Evolutionary conservation across 2,888 invertebrate species (phyloP).

Genomic region (Tachina lurida): DNA sequence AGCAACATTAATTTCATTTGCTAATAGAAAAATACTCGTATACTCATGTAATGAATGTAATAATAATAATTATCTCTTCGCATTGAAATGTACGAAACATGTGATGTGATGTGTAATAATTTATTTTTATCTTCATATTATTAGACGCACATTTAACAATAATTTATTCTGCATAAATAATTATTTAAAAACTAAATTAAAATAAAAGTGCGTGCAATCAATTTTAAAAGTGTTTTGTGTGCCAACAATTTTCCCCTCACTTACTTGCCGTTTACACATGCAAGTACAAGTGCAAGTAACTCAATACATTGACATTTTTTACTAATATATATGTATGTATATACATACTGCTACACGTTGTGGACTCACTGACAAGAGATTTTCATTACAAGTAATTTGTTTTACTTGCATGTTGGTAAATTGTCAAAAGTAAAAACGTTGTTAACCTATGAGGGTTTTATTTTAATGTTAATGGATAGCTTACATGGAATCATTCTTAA

Average conservation of each 20-base stretch:
- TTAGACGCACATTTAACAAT: constrained; percentile 49
- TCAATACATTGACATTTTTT: no score
- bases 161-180: constrained; percentile 41
- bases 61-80: constrained; percentile 10
- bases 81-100: constrained; percentile 6
- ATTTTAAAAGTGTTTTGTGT: constrained; percentile 5
- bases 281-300: no score
- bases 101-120: constrained; percentile 38
- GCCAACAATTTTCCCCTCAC: constrained; percentile 22
- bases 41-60: not conserved
- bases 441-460: not conserved
- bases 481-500: no score
- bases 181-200: not conserved
- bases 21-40: not conserved
- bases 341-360: no score
- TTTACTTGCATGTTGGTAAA: no score
- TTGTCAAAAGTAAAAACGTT: not conserved
- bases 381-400: not conserved
- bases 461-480: not conserved
- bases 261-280: no score
- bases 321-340: no score
- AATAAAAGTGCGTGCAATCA: constrained; percentile 50
- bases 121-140: constrained; percentile 36
- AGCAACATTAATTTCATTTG: no score
- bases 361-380: no score